Conservation (phyloP, 2,113 vertebrate genomes). For the Nipponia nippon region DNA sequence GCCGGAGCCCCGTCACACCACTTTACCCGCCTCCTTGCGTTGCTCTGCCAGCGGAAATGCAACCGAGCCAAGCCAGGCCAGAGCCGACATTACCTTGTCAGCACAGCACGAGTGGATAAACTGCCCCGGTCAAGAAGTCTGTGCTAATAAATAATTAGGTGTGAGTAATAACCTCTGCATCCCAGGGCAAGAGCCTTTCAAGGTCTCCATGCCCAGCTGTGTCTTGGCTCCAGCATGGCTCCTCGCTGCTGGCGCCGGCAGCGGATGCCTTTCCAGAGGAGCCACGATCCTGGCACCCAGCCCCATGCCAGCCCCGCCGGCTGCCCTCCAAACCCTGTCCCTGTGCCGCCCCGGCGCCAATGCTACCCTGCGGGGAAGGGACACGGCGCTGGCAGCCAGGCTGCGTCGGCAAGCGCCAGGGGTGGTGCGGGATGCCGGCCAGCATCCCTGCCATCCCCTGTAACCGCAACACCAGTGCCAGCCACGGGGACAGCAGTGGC, state of each 20-base stretch:
- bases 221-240: neutral
- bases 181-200: neutral
- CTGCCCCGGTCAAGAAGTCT: neutral
- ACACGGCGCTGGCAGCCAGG: neutral
- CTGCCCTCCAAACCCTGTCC: neutral
- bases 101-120: neutral
- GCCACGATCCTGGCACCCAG: fast-evolving
- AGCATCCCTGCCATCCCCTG: neutral
- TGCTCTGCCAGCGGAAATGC: neutral
- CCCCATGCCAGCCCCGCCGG: neutral
- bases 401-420: fast-evolving
- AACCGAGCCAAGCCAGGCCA: neutral
- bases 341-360: fast-evolving
- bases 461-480: neutral
- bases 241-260: neutral
- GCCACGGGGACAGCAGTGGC: fast-evolving
- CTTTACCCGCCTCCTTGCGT: neutral
- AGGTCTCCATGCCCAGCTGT: neutral
- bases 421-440: fast-evolving
- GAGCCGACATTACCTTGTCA: neutral
- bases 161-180: neutral
- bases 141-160: neutral
- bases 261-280: neutral
- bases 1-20: fast-evolving
- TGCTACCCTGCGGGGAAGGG: neutral